Base-by-base conservation (phyloP, 2,113 vertebrate species). In the Cyanocitta stelleri region DNA sequence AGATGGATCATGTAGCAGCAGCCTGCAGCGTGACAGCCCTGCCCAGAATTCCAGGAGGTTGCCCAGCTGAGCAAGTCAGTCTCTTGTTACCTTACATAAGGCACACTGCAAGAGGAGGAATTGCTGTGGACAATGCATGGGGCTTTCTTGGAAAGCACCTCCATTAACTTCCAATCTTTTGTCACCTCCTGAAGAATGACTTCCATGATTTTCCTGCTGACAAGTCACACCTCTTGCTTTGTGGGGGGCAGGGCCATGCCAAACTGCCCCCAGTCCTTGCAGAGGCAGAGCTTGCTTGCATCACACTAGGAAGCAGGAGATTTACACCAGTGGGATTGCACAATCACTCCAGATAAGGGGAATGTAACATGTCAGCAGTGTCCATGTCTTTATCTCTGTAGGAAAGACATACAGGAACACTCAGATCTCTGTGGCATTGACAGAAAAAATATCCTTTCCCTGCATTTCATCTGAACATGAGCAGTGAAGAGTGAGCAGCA, bases 341-440 rank as follows among this genome's bases (percentile, higher is more conserved):
- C 83, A 94, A 77, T 49, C 56, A 1, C 41, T 64, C 69, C 77
- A 90, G 95, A 96, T 92, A 96, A 96, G 76, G 76, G 73, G 83
- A 96, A 93, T 87, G 69, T 48, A 73, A 85, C 54, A 22, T 85
- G 93, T 96, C 95, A 96, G 93, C 95, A 87, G 76, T 64, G 80
- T 62, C 88, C 69, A 1, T 10, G 48, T 49, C 76, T 88, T 94
- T 94, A 94, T 95, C 93, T 86, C 79, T 56, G 48, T 14, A 87
- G 56, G 79, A 72, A 90, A 86, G 76, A 71, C 79, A 44, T 63
- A 68, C 3, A 78, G 85, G 83, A 88, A 89, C 82, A 94, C 2
- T 3, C 26, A 72, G 93, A 81, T 33, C 80, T 81, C 59, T 44
- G 67, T 12, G 72, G 22, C 16, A 72, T 44, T 1, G 9, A 78